Base-by-base conservation (phyloP, 2,888 invertebrate species). In the Melieria crassipennis region DNA sequence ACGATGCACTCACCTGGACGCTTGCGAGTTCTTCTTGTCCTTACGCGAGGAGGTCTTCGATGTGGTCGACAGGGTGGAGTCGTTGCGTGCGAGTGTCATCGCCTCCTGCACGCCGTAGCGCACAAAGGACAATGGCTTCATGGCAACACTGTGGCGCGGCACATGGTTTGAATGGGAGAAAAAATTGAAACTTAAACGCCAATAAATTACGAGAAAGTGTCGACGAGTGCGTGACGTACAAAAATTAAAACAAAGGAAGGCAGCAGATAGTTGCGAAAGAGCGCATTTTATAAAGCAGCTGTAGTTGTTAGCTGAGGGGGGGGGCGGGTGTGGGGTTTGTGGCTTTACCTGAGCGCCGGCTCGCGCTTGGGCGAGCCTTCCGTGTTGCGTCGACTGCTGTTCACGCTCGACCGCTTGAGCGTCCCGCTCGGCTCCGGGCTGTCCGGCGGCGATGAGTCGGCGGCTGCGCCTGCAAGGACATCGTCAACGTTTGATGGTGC, bases 401-500 rank as follows among this genome's bases (percentile, higher is more conserved):
- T 79, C 65, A 83, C 78, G 76, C 81, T 83, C 67, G 84, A 84
- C n/a, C 84, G 82, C 77, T 85, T 73, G 55, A 76, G 82, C 62
- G 84, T 73, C 75, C 84, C 85, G 78, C 85, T 85, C 61, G 82
- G 79, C 77, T 80, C 87, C 85, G 82, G 89, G 60, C 88, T 88
- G 71, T 87, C 86, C 55, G 90, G 90, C 65, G 90, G 76, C 16
- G 90, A 88, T 48, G 89, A 89, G n/a, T 89, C 88, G 74, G 80
- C 82, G 75, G 80, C 82, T 74, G 80, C 80, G 81, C 91, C 91
- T 80, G 91, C 91, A 84, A 87, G 83, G 83, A 86, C 85, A 85
- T 86, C 87, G 82, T 87, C 87, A 86, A 87, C 84, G 86, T 90
- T 90, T 79, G 91, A 92, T 73, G 92, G 90, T 71, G 92, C 93